phyloP scores from a whole-genome alignment of 2,113 vertebrate species.

The Tyrannus savana region DNA sequence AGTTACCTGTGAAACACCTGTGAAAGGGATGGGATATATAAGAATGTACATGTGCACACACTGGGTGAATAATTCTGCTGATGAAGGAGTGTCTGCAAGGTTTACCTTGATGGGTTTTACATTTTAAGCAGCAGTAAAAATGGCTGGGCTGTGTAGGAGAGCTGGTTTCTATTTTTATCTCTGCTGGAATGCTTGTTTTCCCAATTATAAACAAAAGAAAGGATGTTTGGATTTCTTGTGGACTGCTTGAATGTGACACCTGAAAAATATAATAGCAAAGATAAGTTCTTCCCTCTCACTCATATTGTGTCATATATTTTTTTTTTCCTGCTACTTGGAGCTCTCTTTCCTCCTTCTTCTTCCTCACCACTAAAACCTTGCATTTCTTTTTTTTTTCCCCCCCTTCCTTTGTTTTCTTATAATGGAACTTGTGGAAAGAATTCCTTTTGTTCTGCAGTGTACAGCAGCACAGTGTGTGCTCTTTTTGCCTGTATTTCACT shows the following conservation, averaged over 20 bases:
- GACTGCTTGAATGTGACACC: background rate
- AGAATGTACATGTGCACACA: background rate
- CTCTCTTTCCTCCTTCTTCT: background rate
- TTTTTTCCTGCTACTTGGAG: background rate
- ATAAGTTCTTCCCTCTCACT: background rate
- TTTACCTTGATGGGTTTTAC: background rate
- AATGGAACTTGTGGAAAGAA: background rate
- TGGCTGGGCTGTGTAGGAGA: background rate
- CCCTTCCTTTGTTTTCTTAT: background rate
- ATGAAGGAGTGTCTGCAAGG: background rate
- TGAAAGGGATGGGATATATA: background rate
- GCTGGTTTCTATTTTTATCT: background rate
- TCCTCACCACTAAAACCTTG: background rate
- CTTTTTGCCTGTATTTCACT: background rate
- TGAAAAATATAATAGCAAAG: background rate
- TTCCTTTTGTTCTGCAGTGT: background rate
- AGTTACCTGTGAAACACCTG: background rate
- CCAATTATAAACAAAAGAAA: background rate
- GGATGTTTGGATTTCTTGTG: background rate
- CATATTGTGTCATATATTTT: background rate
- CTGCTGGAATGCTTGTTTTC: background rate
- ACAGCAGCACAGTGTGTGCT: background rate
- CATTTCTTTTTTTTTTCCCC: background rate
- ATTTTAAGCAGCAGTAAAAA: background rate
- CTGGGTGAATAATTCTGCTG: background rate